Conservation (phyloP, 2,888 invertebrate species). For the Dasysyrphus albostriatus region DNA sequence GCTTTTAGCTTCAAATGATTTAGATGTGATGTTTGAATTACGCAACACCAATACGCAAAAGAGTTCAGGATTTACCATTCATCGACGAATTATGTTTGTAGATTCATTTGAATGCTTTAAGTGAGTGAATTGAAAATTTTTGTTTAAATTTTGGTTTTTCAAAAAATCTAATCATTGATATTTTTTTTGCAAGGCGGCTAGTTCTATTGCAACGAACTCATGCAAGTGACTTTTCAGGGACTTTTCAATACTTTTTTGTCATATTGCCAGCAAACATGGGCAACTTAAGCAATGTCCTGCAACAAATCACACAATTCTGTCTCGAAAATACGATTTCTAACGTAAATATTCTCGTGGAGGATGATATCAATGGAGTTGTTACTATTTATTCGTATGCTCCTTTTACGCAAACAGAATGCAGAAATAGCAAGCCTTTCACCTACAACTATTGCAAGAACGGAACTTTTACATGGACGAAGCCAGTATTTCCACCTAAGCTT, state of each 20-base stretch:
- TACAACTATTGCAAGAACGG: neutral
- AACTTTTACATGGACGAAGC: neutral
- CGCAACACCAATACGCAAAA: neutral
- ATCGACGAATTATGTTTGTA: conserved; percentile 11
- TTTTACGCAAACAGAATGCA: neutral
- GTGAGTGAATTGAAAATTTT: neutral
- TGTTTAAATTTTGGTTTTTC: neutral
- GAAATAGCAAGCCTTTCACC: neutral
- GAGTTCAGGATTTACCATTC: neutral
- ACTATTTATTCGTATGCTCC: neutral
- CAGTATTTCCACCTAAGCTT: neutral
- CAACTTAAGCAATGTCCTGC: neutral
- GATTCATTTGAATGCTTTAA: neutral
- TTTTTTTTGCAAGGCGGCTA: neutral
- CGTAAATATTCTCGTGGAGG: neutral
- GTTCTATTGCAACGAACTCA: neutral
- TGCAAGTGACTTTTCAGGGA: neutral
- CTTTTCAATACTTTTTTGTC: neutral
- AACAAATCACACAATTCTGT: neutral
- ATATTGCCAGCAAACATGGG: neutral
- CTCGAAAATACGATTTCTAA: neutral
- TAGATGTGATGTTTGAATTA: neutral
- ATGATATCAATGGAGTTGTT: neutral
- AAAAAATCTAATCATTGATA: too few species aligned
- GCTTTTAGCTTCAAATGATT: neutral